Evolutionary conservation across 2,888 invertebrate species (phyloP).

Genomic region (Rhopalosiphum nymphaeae): DNA sequence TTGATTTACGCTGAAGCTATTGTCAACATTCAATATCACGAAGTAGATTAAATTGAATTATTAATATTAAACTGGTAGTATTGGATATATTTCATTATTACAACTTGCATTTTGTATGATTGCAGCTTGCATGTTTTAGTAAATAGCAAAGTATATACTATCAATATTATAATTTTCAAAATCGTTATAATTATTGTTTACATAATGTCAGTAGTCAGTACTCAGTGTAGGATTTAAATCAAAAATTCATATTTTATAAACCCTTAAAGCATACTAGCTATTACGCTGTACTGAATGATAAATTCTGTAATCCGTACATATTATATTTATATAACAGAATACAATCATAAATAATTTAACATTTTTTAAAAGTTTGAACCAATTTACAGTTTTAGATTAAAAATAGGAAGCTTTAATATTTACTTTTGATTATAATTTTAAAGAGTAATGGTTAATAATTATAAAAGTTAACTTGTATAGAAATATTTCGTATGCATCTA

Average conservation of each 20-base stretch:
- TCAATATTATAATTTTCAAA: conserved; percentile 4
- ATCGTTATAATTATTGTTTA: conserved; percentile 2
- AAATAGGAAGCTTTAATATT: neutral
- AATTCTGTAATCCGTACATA: neutral
- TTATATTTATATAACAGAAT: neutral
- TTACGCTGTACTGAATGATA: neutral
- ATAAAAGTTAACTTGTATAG: neutral
- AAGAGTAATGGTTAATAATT: neutral
- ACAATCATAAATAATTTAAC: neutral
- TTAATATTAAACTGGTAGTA: neutral
- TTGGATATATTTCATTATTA: neutral
- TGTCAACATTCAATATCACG: neutral
- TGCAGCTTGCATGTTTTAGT: neutral
- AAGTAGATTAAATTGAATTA: neutral
- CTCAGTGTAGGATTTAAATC: neutral
- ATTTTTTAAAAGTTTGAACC: neutral
- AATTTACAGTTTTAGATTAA: neutral
- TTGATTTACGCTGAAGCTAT: neutral
- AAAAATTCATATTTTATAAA: conserved; percentile 17
- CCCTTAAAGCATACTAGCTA: neutral
- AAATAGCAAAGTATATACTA: neutral
- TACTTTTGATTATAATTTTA: neutral
- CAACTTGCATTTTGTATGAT: neutral
- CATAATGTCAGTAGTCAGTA: neutral
- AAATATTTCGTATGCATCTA: neutral